A percentile compares a stretch with the other conserved stretches of the same genome.
These are phyloP conservation scores for Crotalus adamanteus DNA, from an alignment of 2,797 vertebrate genomes.

Conservation along the genomic window DNA sequence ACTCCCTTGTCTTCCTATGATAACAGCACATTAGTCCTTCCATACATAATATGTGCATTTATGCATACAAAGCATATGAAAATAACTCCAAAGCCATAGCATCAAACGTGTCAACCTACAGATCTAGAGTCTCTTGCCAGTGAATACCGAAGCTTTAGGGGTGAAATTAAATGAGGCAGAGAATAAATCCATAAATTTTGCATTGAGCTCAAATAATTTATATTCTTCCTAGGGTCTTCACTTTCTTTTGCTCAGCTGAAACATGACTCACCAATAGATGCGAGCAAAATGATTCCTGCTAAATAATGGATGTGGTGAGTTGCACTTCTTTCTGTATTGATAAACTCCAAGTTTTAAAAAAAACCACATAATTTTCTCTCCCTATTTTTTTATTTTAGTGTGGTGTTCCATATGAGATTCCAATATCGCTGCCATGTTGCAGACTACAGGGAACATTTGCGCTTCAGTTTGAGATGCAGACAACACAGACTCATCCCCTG, in stretches of 20 bases:
- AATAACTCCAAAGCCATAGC: background rate
- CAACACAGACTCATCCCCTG: no score
- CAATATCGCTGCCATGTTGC: background rate
- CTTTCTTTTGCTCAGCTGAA: slow-evolving; percentile 3
- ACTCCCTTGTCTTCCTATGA: background rate
- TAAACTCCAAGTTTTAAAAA: background rate
- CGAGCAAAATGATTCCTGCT: slow-evolving; percentile 11
- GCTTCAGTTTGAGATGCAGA: no score
- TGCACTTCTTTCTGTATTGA: background rate
- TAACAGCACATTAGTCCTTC: background rate
- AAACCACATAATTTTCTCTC: background rate
- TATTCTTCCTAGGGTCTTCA: slow-evolving; percentile 11
- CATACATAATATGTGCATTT: background rate
- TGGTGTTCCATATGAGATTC: background rate
- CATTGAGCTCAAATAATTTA: slow-evolving; percentile 21
- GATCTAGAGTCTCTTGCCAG: background rate
- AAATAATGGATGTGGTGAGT: slow-evolving; percentile 19
- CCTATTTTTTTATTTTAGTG: background rate
- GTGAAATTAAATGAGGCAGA: background rate
- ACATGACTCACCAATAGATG: slow-evolving; percentile 14
- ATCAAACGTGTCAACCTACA: background rate
- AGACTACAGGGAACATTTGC: no score
- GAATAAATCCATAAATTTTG: slow-evolving; percentile 32
- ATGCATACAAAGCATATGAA: background rate
- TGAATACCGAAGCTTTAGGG: background rate